phyloP scores from a whole-genome alignment of 2,888 invertebrate genomes.

The Tiliacea aurago region DNA sequence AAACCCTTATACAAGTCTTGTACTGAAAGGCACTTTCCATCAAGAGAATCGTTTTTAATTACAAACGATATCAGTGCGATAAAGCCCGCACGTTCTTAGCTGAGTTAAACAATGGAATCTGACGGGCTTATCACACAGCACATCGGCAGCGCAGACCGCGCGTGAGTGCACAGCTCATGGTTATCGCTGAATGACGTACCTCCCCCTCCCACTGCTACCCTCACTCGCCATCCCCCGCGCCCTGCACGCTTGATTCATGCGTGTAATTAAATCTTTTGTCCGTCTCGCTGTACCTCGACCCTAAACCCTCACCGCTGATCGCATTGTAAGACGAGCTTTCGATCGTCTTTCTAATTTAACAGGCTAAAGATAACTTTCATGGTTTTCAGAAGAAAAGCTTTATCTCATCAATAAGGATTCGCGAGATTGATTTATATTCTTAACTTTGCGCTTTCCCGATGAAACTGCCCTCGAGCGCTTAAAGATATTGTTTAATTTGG shows the following conservation, averaged over 20 bases:
- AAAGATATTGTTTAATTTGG: slow-evolving; percentile 42
- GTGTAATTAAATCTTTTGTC: slow-evolving; percentile 90
- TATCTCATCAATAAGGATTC: slow-evolving; percentile 81
- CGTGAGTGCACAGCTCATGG: slow-evolving; percentile 81
- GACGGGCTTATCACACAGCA: slow-evolving; percentile 76
- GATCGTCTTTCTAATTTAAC: slow-evolving; percentile 82
- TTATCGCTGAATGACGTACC: slow-evolving; percentile 77
- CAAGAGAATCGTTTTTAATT: slow-evolving; percentile 72
- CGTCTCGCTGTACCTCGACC: slow-evolving; percentile 79
- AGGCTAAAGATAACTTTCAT: slow-evolving; percentile 72
- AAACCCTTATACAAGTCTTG: slow-evolving; percentile 33
- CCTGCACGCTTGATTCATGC: slow-evolving; percentile 88
- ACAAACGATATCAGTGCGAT: slow-evolving; percentile 80
- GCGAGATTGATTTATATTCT: slow-evolving; percentile 75
- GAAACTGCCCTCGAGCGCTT: slow-evolving; percentile 39
- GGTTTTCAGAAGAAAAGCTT: slow-evolving; percentile 73
- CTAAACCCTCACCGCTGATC: slow-evolving; percentile 76
- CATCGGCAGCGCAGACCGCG: slow-evolving; percentile 77
- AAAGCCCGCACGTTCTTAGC: slow-evolving; percentile 81
- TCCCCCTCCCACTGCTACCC: slow-evolving; percentile 68
- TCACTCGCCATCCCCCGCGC: slow-evolving; percentile 65
- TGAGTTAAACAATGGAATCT: slow-evolving; percentile 78
- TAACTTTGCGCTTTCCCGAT: slow-evolving; percentile 49
- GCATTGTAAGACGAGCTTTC: slow-evolving; percentile 79
- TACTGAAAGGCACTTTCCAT: slow-evolving; percentile 38